Evolutionary conservation across 2,113 vertebrate genomes (phyloP).

Genomic region (Psephotus haematonotus): DNA sequence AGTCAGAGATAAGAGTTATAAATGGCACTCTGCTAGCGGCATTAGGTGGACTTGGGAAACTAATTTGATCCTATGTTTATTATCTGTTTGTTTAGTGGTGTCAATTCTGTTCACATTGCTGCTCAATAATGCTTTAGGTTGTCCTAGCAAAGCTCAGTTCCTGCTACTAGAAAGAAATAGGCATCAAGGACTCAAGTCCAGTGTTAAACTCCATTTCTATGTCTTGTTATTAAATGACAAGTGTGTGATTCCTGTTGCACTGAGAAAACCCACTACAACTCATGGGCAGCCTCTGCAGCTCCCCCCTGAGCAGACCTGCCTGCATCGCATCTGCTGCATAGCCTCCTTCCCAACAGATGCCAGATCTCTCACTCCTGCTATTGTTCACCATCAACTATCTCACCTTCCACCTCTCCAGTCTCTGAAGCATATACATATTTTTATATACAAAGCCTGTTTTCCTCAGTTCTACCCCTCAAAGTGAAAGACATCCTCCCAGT

Average conservation of each 20-base stretch:
- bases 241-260: not conserved
- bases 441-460: not conserved
- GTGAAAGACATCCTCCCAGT: not conserved
- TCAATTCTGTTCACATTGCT: not conserved
- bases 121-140: not conserved
- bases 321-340: not conserved
- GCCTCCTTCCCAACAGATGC: not conserved
- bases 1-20: not conserved
- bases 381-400: not conserved
- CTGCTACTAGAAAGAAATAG: not conserved
- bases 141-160: not conserved
- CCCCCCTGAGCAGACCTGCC: not conserved
- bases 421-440: not conserved
- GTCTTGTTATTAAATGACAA: not conserved
- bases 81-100: not conserved
- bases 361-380: not conserved
- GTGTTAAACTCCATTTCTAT: not conserved
- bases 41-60: not conserved
- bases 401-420: not conserved
- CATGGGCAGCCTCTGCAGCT: not conserved
- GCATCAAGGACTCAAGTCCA: not conserved
- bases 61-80: not conserved
- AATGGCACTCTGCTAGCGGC: not conserved
- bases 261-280: not conserved
- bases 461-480: not conserved